Base-by-base conservation (phyloP, 2,797 vertebrate genomes). In the Gadopsis marmoratus region DNA sequence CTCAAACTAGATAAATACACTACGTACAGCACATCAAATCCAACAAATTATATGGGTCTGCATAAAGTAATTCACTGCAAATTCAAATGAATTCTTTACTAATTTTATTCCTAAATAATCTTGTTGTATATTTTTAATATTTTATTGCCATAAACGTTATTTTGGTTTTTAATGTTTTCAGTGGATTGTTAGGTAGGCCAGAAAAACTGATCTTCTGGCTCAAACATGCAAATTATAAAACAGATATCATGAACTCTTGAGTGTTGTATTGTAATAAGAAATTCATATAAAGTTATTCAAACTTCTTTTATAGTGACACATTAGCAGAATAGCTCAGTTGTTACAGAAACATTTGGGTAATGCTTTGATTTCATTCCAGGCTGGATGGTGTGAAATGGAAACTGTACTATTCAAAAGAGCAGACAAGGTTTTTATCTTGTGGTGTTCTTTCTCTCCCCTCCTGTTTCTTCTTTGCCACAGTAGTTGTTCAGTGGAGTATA, bases 401-500 rank as follows among this genome's bases (percentile, higher is more conserved):
- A 67, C 81, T 65, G 82, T 76, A 80, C 87, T 77, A 84, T 86
- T 89, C 85, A 85, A 54, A 90, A 82, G 59, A 68, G 51, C 65
- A 75, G 85, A 82, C 65, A 31, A 53, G 50, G 81, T 86, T 91
- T 39, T 87, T 88, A 72, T 86, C 61, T 76, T 50, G 56, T 56
- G 31, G 58, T 76, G 73, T 76, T 82, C 21, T 78, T 67, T 76
- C 68, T 71, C 80, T 74, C 68, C 74, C 59, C 72, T 53, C 56
- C 65, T 62, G 72, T 82, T 83, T 82, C 45, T 70, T 83, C 62
- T 74, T 78, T 31, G 23, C 83, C 88, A 82, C 85, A 76, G 78
- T 86, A 77, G 84, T 86, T 91, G 87, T 89, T 92, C 83, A 90
- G 84, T 84, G 71, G 86, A 90, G 88, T 91, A 84, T 85, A 85